Evolutionary conservation across 2,797 vertebrate genomes (phyloP).

Genomic region (Iguana delicatissima): DNA sequence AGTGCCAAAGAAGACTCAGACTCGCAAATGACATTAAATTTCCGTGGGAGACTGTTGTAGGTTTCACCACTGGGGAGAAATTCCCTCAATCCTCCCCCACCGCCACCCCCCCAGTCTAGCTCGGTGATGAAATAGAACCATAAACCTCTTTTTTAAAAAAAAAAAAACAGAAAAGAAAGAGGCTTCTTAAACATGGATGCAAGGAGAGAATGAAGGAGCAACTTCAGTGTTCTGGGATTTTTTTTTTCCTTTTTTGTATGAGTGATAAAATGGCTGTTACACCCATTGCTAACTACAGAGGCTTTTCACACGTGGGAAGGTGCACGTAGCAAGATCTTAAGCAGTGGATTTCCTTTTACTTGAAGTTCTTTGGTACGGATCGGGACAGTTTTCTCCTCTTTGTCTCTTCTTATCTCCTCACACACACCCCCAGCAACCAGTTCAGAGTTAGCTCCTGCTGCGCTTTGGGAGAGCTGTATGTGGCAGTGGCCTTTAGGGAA

Average conservation of each 20-base stretch:
- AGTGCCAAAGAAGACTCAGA: slow-evolving; percentile 90
- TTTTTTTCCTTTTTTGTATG: slow-evolving; percentile 61
- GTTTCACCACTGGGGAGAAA: slow-evolving; percentile 55
- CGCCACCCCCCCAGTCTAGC: slow-evolving; percentile 27
- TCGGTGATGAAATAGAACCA: slow-evolving; percentile 69
- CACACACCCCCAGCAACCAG: slow-evolving; percentile 21
- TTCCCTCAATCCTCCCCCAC: slow-evolving; percentile 46
- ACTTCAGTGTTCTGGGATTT: slow-evolving; percentile 54
- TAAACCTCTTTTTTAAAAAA: slow-evolving; percentile 47
- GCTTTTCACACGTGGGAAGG: slow-evolving; percentile 70
- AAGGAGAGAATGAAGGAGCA: slow-evolving; percentile 53
- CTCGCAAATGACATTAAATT: slow-evolving; percentile 83
- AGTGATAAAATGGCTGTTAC: slow-evolving; percentile 62
- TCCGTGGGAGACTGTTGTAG: slow-evolving; percentile 56
- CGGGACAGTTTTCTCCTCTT: slow-evolving; percentile 29
- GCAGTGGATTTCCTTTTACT: slow-evolving; percentile 84
- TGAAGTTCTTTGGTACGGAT: slow-evolving; percentile 85
- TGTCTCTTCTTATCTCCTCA: slow-evolving; percentile 63
- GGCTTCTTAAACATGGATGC: slow-evolving; percentile 56
- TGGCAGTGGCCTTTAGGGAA: slow-evolving; percentile 60
- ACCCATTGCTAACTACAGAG: slow-evolving; percentile 56
- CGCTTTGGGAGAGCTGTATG: slow-evolving; percentile 36
- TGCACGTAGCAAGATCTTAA: slow-evolving; percentile 80
- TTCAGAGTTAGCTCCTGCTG: slow-evolving; percentile 34
- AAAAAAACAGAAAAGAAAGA: slow-evolving; percentile 22